Conservation (phyloP, 2,113 vertebrate genomes). For the Pungitius pungitius region DNA sequence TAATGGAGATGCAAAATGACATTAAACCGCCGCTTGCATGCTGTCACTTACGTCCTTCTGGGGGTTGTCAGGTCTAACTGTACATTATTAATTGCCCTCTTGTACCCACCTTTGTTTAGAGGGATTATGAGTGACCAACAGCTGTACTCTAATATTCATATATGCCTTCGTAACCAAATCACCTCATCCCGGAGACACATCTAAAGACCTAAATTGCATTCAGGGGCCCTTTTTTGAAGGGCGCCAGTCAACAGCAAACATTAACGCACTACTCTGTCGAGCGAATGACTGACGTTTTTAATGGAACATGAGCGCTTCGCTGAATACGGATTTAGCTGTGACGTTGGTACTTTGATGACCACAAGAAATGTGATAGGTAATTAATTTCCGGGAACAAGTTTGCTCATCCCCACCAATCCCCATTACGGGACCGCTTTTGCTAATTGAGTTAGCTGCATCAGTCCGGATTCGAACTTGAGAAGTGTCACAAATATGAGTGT, state of each 20-base stretch:
- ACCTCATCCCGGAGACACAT: conserved; percentile 62
- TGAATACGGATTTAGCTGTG: conserved; percentile 66
- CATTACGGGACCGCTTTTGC: conserved; percentile 68
- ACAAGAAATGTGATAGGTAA: conserved; percentile 75
- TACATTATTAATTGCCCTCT: conserved; percentile 76
- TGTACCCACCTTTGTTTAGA: conserved; percentile 56
- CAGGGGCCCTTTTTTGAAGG: conserved; percentile 58
- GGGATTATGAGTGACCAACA: conserved; percentile 67
- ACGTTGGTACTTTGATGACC: conserved; percentile 68
- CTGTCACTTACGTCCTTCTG: conserved; percentile 72
- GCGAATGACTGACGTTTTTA: conserved; percentile 70
- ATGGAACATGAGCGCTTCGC: conserved; percentile 60
- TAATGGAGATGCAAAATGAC: conserved; percentile 72
- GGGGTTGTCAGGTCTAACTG: conserved; percentile 70
- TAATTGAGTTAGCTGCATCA: conserved; percentile 79
- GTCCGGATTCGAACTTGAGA: conserved; percentile 78
- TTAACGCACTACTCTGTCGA: conserved; percentile 62
- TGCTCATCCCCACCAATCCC: conserved; percentile 76
- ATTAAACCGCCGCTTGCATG: conserved; percentile 51
- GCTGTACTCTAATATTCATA: conserved; percentile 76
- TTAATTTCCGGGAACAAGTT: conserved; percentile 77
- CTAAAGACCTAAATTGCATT: conserved; percentile 81
- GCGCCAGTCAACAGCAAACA: conserved; percentile 62
- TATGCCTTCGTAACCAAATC: conserved; percentile 79
- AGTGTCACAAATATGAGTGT: conserved; percentile 68